These are phyloP conservation scores for rat (Rattus norvegicus) DNA, from an alignment of 2,113 vertebrate genomes.

Conservation along the genomic window GRCr8 NC_086027.1:35571001-35571500, in stretches of 20 bases:
- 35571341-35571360: neutral
- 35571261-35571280: neutral
- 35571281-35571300: neutral
- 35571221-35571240: neutral
- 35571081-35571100: neutral
- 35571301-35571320: neutral
- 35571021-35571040: neutral
- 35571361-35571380: neutral
- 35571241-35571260: neutral
- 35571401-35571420: neutral
- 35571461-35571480: neutral
- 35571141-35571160: neutral
- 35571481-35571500: neutral
- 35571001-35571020: neutral
- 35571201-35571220: neutral
- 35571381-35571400: conserved; percentile 26
- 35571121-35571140: neutral
- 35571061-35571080: neutral
- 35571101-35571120: neutral
- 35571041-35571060: neutral
- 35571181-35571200: neutral
- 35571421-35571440: neutral
- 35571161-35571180: neutral
- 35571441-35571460: neutral
- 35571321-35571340: conserved; percentile 14